Base-by-base conservation (phyloP, 92 coral and sea anemone species). In the Epizoanthus stellaris region DNA sequence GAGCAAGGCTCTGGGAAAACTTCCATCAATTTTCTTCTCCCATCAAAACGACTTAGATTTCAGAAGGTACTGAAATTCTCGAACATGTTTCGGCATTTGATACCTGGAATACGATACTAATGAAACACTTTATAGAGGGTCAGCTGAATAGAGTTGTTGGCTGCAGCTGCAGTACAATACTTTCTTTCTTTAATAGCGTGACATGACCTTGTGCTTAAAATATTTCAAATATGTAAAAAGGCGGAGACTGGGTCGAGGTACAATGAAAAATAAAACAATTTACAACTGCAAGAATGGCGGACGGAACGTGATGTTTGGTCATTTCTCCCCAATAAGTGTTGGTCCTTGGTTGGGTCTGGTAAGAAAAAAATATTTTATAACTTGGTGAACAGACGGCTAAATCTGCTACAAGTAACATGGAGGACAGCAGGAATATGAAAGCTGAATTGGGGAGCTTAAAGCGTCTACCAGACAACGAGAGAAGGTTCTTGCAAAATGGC, bases 391-490 rank as follows among this genome's bases (percentile, higher is more conserved):
- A 16, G 61, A 63, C 10, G 14, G 16, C 14, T 63, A 10, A 16
- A 5, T 62, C 47, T 53, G 36, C 6, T 19, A 62, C 23, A 45
- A 39, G n/a, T n/a, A 13, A 64, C 70, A 79, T 79, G 83, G 83
- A 79, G 54, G 73, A 63, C 64, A 23, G 23, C 6, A 64, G 59
- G 16, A 79, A 79, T 8, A 59, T 17, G 34, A 79, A 64, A 39
- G 9, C 72, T 8, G 83, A 43, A 40, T 12, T 79, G 71, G 93
- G 93, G 3, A 81, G 82, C 69, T 64, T 91, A 17, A 57, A 70
- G 43, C 58, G 70, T 8, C 82, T 91, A 13, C 75, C 93, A 36
- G 71, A 80, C 54, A 67, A 65, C 34, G 93, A 91, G 20, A 91
- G 72, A 68, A 80, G 66, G 12, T 91, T 91, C 45, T 70, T 91